These are phyloP conservation scores for Brevipalpus yothersi DNA, from an alignment of 1,140 invertebrate species.

Conservation along the genomic window DNA sequence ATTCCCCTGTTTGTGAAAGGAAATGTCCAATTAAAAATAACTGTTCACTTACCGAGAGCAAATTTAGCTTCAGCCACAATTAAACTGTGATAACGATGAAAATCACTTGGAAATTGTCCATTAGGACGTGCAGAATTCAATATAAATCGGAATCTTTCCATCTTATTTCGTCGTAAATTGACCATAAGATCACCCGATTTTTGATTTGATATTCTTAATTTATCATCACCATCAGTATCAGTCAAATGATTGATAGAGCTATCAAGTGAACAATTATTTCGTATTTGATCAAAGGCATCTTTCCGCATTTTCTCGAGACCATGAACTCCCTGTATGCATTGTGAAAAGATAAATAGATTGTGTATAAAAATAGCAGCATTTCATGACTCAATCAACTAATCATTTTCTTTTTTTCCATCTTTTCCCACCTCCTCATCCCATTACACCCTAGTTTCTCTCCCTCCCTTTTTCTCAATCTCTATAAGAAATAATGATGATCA, in stretches of 20 bases:
- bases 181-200: background rate
- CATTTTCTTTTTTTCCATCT: background rate
- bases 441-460: too few species aligned
- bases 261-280: background rate
- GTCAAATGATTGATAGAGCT: background rate
- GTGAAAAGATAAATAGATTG: background rate
- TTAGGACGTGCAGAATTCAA: background rate
- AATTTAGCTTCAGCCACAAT: conserved; percentile 3
- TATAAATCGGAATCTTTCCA: background rate
- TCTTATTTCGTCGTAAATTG: background rate
- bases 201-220: background rate
- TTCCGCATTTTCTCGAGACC: background rate
- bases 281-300: background rate
- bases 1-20: background rate
- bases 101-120: background rate
- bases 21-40: background rate
- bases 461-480: background rate
- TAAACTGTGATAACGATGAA: conserved; percentile 3
- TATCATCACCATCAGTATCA: background rate
- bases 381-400: background rate
- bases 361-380: background rate
- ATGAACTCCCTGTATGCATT: background rate
- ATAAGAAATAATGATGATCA: conserved; percentile 3
- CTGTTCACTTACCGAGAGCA: background rate
- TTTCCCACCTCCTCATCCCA: too few species aligned